phyloP scores from a whole-genome alignment of 2,113 vertebrate genomes.

The Gallinago paraguaiae region DNA sequence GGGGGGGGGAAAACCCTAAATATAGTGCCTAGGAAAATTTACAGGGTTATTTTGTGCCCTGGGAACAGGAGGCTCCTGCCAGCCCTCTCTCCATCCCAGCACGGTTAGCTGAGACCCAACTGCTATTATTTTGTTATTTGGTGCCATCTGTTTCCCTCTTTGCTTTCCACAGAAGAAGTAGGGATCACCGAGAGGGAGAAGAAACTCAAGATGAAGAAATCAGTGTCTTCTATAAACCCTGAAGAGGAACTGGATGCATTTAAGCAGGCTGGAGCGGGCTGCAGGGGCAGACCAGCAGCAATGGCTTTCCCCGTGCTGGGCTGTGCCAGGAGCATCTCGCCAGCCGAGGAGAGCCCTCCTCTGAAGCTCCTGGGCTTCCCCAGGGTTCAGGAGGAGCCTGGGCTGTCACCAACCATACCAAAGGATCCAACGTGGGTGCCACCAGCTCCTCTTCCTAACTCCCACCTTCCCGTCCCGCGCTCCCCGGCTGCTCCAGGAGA shows the following conservation, averaged over 20 bases:
- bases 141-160: neutral
- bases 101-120: neutral
- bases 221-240: neutral
- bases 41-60: neutral
- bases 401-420: rapidly evolving
- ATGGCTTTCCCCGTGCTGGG: rapidly evolving
- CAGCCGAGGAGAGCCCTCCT: rapidly evolving
- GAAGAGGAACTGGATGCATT: neutral
- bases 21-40: too few species aligned
- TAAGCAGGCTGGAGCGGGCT: neutral
- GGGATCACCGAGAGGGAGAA: neutral
- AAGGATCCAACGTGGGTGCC: neutral
- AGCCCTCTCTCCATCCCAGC: neutral
- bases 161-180: neutral
- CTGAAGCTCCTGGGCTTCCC: neutral
- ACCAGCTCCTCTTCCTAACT: neutral
- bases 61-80: neutral
- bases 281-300: neutral
- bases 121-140: neutral
- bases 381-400: neutral
- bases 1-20: neutral
- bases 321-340: rapidly evolving
- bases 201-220: neutral
- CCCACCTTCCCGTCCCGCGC: neutral
- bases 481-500: neutral